Percentiles rank a stretch among this genome's conserved stretches.
Evolutionary conservation across 2,888 invertebrate genomes (phyloP).

Genomic region (Girardia tigrina): DNA sequence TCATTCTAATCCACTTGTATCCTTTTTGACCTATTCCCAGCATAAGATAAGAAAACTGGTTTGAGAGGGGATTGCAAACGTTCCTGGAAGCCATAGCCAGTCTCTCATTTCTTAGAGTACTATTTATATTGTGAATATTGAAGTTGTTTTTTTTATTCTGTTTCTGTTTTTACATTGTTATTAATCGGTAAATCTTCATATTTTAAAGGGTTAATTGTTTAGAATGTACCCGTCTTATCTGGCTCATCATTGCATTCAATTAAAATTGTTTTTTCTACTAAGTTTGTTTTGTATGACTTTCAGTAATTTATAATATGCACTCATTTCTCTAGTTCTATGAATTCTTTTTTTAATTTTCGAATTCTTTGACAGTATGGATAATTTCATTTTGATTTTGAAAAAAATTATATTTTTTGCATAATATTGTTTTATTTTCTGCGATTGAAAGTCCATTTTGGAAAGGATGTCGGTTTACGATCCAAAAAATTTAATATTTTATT

Average conservation of each 20-base stretch:
- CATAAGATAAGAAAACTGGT: neutral
- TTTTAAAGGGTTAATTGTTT: neutral
- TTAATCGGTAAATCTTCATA: neutral
- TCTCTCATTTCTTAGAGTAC: neutral
- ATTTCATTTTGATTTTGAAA: too few species aligned
- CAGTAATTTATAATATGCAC: too few species aligned
- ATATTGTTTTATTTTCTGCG: too few species aligned
- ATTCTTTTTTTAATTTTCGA: too few species aligned
- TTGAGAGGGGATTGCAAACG: slow-evolving; percentile 8
- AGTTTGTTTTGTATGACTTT: too few species aligned
- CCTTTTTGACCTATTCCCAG: neutral
- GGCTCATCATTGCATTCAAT: neutral
- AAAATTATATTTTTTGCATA: too few species aligned
- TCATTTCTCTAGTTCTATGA: too few species aligned
- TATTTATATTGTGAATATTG: neutral
- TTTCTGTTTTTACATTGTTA: neutral
- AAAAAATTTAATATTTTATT: too few species aligned
- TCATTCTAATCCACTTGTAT: too few species aligned
- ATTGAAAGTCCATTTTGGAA: too few species aligned
- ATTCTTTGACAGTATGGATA: too few species aligned
- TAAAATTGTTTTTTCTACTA: neutral
- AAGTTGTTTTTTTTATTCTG: neutral
- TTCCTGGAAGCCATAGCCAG: slow-evolving; percentile 8
- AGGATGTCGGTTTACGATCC: too few species aligned
- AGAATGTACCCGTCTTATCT: neutral